Evolutionary conservation across 35 echinoderm and acorn worm genomes (phyloP).

Genomic region (Lytechinus variegatus): DNA sequence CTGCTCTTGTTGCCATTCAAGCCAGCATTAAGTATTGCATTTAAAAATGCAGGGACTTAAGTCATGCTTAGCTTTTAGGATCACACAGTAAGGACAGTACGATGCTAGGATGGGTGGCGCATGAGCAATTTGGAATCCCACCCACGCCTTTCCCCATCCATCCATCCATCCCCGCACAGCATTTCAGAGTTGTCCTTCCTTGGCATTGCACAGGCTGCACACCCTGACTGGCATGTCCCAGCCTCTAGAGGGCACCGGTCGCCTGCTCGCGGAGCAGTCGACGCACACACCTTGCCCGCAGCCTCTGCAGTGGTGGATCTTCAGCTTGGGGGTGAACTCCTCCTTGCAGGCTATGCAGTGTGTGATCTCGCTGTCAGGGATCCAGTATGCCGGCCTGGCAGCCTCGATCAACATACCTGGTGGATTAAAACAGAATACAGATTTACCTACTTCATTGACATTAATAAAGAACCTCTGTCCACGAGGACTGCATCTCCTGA

Average conservation of each 20-base stretch:
- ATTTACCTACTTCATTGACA: too few relatives aligned
- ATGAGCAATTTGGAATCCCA: not conserved
- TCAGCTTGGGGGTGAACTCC: slow-evolving; percentile 80
- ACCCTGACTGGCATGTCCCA: slow-evolving; percentile 95
- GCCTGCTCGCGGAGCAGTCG: slow-evolving; percentile 67
- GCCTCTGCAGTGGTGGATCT: slow-evolving; percentile 91
- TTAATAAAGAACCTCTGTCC: too few relatives aligned
- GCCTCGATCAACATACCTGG: slow-evolving; percentile 88
- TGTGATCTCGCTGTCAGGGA: slow-evolving; percentile 89
- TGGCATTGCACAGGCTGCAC: slow-evolving; percentile 80
- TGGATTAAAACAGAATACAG: not conserved
- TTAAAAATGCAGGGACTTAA: too few relatives aligned
- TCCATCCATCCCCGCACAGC: not conserved
- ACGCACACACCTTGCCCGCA: slow-evolving; percentile 92
- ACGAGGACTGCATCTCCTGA: too few relatives aligned
- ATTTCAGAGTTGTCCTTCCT: slow-evolving; percentile 60
- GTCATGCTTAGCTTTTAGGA: too few relatives aligned
- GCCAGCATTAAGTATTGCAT: too few relatives aligned
- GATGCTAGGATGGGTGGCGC: not conserved
- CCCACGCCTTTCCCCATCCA: not conserved
- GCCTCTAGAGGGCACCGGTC: slow-evolving; percentile 88
- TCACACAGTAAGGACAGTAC: not conserved
- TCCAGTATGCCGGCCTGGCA: slow-evolving; percentile 95
- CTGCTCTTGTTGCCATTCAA: too few relatives aligned
- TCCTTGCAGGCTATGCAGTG: slow-evolving; percentile 78